phyloP scores from a whole-genome alignment of 2,113 vertebrate genomes.

The Chlorocebus sabaeus region DNA sequence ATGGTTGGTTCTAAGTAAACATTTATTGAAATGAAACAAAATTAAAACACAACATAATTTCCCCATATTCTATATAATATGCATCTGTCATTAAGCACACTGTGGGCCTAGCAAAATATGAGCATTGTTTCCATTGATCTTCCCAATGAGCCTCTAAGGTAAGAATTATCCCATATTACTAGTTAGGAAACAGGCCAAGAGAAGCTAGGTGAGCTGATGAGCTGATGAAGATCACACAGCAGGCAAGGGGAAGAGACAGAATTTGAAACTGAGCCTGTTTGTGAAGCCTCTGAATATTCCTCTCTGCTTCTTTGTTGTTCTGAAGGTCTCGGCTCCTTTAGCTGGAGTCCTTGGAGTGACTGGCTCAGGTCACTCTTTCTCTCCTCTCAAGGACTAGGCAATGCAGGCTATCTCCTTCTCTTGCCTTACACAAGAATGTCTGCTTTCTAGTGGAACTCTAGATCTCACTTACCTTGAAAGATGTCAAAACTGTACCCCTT shows the following conservation, averaged over 20 bases:
- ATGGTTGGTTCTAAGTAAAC: neutral
- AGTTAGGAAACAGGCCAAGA: neutral
- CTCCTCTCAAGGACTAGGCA: neutral
- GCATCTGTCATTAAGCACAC: neutral
- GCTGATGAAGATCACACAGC: neutral
- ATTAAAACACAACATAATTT: neutral
- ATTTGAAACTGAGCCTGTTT: neutral
- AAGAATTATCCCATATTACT: neutral
- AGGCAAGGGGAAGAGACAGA: neutral
- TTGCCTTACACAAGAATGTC: neutral
- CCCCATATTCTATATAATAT: neutral
- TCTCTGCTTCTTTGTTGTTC: neutral
- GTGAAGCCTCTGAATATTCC: neutral
- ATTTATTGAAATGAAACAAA: neutral
- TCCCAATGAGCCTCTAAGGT: neutral
- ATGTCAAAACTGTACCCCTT: neutral
- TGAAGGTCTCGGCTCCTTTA: neutral
- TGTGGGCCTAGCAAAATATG: neutral
- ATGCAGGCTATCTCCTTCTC: neutral
- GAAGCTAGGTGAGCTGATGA: neutral
- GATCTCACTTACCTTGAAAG: neutral
- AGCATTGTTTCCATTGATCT: neutral
- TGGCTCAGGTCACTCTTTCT: neutral
- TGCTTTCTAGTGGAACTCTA: neutral
- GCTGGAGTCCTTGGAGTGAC: neutral